Base-by-base conservation (phyloP, 1,140 invertebrate species). In the Ladona fulva region DNA sequence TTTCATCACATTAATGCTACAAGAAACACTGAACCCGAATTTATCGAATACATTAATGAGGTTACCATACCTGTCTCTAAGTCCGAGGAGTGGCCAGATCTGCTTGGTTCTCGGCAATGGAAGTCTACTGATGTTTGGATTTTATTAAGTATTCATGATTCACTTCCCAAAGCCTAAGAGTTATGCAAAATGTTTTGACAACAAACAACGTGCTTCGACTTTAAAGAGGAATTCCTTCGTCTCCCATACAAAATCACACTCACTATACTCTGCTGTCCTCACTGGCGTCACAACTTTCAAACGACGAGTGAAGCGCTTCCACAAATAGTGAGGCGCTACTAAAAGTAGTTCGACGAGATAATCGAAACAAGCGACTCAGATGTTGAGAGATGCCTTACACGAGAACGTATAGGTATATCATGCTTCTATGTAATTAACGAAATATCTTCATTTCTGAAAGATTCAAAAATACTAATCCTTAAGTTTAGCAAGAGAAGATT, bases 41-140 rank as follows among this genome's bases (percentile, higher is more conserved):
- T 37, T 5, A 37, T 37, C 3, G 29, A 37, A 37, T 37, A 37
- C 29, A 37, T 5, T 37, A 37, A 37, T 37, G 52, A 5, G 52
- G 52, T 66, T 66, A 19, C 52, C 52, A 66, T 66, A 66, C 52
- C 52, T 66, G 52, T 6, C n/a, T 19, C 14, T 66, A 66, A 66
- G 52, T 66, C 52, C 52, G 52, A 66, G 52, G 52, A 66, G 52
- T 66, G 52, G 52, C 52, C 52, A 66, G 52, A 66, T 19, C 52
- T 66, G 52, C 52, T 66, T 16, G 52, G 14, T 66, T 66, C 16
- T 6, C n/a, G 12, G 14, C 52, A 3, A 66, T 66, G 14, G 5
- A 66, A 66, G 5, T 66, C 52, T 66, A 5, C 3, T 66, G 52
- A 66, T 66, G n/a, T 12, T 66, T 22, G n/a, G n/a, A 16, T 16